Base-by-base conservation (phyloP, 2,113 vertebrate species). In the Ailuropoda melanoleuca region DNA sequence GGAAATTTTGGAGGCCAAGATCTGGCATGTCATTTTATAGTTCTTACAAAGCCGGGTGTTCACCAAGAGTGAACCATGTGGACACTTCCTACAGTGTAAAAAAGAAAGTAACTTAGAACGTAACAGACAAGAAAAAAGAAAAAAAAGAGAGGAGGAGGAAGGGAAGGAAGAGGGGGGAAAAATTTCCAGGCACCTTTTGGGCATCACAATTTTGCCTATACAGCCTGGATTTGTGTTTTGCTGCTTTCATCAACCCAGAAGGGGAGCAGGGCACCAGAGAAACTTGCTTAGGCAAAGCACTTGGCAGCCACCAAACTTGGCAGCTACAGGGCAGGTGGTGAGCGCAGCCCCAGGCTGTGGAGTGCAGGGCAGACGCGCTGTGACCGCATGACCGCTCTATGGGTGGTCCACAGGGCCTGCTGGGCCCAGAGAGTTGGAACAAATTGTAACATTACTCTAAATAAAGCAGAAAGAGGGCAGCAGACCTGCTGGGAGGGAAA, bases 271-370 rank as follows among this genome's bases (percentile, higher is more conserved):
- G 24, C 37, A 37, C 19, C 6, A 4, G 26, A 50, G 82, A 14
- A 95, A 90, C 89, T 21, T 24, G 43, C 91, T 92, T n/a, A 90
- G 93, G 72, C 72, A 24, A 85, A 70, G 90, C 78, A 31, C 64
- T 55, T 80, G 80, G 93, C 60, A 12, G 86, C 46, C 70, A 50
- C 66, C 11, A 56, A 31, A 24, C 39, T 5, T 39, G 77, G 29
- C 24, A 19, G 77, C 80, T 26, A 19, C 56, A 19, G 62, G 53
- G 58, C 24, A 15, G 95, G 68, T 0, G 4, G 23, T 37, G 72
- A 89, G 95, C 4, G 15, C 34, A 23, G 83, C 62, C 88, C 0
- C 1, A 2, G 74, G 58, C 21, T 3, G 2, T 0, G 5, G 66
- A 19, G 23, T 4, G 13, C 0, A 3, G 58, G n/a, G 84, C 19